Evolutionary conservation across 2,113 vertebrate genomes (phyloP).

Genomic region (Oryzias curvinotus): DNA sequence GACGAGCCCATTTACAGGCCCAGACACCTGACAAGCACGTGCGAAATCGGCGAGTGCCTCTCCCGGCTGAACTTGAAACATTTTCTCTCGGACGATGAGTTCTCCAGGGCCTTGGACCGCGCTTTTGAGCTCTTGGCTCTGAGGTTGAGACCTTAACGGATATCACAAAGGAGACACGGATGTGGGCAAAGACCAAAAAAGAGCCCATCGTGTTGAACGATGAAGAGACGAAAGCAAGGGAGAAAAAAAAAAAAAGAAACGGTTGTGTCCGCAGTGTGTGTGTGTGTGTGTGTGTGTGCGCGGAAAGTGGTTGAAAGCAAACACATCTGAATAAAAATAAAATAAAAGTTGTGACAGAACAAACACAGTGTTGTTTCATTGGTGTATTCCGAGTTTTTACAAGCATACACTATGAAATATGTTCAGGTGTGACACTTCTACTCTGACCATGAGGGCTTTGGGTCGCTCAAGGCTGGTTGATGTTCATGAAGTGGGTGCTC

Average conservation of each 20-base stretch:
- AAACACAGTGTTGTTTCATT: not conserved
- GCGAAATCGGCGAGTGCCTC: not conserved
- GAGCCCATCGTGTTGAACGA: too few relatives aligned
- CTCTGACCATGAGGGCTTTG: not conserved
- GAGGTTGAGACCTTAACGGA: not conserved
- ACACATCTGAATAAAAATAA: not conserved
- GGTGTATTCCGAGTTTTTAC: not conserved
- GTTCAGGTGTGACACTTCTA: not conserved
- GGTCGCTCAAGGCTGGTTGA: too few relatives aligned
- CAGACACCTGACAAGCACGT: not conserved
- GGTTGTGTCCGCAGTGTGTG: too few relatives aligned
- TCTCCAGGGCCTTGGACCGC: not conserved
- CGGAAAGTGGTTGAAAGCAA: not conserved
- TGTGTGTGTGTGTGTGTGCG: too few relatives aligned
- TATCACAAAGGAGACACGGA: too few relatives aligned
- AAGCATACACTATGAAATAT: not conserved
- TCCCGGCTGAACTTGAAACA: not conserved
- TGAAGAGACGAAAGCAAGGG: too few relatives aligned
- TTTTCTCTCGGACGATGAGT: not conserved
- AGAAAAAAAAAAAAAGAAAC: too few relatives aligned
- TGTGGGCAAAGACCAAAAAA: too few relatives aligned
- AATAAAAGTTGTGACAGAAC: not conserved
- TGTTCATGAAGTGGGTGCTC: too few relatives aligned
- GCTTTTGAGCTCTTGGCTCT: not conserved
- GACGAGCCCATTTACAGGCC: constrained; percentile 16